Evolutionary conservation across 2,888 invertebrate genomes (phyloP).

Genomic region (Aphidius colemani): DNA sequence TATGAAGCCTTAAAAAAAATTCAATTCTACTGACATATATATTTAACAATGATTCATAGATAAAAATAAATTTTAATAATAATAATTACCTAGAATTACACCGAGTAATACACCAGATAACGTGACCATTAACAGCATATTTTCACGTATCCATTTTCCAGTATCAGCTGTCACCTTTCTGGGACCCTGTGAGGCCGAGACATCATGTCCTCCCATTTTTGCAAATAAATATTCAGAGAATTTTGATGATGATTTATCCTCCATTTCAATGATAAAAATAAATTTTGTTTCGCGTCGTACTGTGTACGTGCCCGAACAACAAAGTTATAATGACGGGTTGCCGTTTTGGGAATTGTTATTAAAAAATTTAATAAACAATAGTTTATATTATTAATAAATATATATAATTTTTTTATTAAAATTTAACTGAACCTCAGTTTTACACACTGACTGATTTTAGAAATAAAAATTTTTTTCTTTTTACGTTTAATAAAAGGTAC

Average conservation of each 20-base stretch:
- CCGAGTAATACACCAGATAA: constrained; percentile 80
- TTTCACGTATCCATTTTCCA: constrained; percentile 74
- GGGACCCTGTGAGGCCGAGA: constrained; percentile 64
- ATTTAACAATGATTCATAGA: background rate
- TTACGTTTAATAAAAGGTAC: too few relatives aligned
- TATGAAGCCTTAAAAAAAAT: background rate
- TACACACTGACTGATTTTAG: too few relatives aligned
- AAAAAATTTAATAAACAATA: constrained; percentile 57
- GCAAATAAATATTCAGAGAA: constrained; percentile 82
- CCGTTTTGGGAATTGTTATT: constrained; percentile 59
- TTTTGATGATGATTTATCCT: constrained; percentile 58
- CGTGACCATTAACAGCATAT: constrained; percentile 79
- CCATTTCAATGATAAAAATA: constrained; percentile 52
- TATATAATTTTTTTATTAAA: too few relatives aligned
- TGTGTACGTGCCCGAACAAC: constrained; percentile 57
- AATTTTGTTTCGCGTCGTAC: constrained; percentile 33
- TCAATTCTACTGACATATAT: background rate
- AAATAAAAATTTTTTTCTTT: too few relatives aligned
- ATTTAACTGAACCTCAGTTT: too few relatives aligned
- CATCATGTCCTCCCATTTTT: constrained; percentile 70
- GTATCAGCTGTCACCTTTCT: constrained; percentile 69
- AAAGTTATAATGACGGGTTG: constrained; percentile 59
- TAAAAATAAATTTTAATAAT: background rate
- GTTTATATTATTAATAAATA: too few relatives aligned
- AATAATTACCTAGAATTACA: constrained; percentile 70